Evolutionary conservation across 2,113 vertebrate genomes (phyloP).

Genomic region (Eulemur macaco): DNA sequence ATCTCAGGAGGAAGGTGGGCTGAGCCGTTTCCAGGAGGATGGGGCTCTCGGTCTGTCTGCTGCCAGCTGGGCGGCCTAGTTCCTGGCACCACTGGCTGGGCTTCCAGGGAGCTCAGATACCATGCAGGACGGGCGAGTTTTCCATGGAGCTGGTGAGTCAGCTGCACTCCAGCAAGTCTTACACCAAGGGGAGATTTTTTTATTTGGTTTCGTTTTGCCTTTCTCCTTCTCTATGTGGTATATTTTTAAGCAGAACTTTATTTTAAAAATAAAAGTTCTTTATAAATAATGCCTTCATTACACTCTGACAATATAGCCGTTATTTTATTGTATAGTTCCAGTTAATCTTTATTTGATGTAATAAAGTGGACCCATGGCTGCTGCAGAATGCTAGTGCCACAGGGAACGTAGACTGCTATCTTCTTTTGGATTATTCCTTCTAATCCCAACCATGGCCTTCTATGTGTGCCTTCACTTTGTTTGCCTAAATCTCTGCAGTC

Average conservation of each 20-base stretch:
- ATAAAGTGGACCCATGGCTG: conserved; percentile 71
- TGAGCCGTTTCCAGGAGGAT: not conserved
- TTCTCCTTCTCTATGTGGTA: not conserved
- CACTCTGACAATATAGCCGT: conserved; percentile 80
- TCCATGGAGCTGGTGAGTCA: not conserved
- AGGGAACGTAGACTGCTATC: not conserved
- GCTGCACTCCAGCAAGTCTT: not conserved
- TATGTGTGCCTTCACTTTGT: conserved; percentile 80
- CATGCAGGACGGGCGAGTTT: not conserved
- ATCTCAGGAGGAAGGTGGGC: not conserved
- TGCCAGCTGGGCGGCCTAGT: not conserved
- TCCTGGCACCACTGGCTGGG: not conserved
- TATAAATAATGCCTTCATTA: conserved; percentile 79
- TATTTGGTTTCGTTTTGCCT: conserved; percentile 47
- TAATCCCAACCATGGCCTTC: conserved; percentile 72
- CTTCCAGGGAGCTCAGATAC: not conserved
- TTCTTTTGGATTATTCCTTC: conserved; percentile 45
- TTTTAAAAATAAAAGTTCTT: conserved; percentile 82
- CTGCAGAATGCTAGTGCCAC: conserved; percentile 72
- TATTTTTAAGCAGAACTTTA: conserved; percentile 84
- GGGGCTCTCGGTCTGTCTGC: not conserved
- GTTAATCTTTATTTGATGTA: conserved; percentile 76
- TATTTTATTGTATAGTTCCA: conserved; percentile 79
- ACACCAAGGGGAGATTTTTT: conserved; percentile 46
- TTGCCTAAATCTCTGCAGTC: conserved; percentile 81